Base-by-base conservation (phyloP, 2,888 invertebrate species). In the Octonoba sinensis region DNA sequence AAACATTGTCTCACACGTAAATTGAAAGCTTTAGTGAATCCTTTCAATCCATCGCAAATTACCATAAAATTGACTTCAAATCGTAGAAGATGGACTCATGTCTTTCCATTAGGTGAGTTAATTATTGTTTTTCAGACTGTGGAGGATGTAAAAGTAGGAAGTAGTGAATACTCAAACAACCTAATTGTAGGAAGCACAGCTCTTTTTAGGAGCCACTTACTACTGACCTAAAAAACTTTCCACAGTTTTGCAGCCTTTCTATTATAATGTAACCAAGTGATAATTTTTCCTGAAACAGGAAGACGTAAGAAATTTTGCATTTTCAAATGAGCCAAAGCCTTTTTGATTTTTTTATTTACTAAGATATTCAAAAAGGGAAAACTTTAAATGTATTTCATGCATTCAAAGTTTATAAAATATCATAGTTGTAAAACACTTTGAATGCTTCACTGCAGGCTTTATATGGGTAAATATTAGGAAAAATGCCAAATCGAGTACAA, bases 41-140 rank as follows among this genome's bases (percentile, higher is more conserved):
- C 99, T 0, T 99, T 99, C 88, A 97, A 97, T 88, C 99, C 99
- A 0, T 97, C 97, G 0, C 96, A 97, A 88, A 96, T 99, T 74
- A 96, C 96, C 47, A 96, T 97, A 85, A 97, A 97, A 89, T 90
- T 97, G 64, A 98, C 97, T 0, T 97, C 97, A 70, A 97, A 97
- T 88, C 91, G 98, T 65, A 90, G 98, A 47, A 91, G 99, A 76
- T 99, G 99, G 99, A 97, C 97, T 0, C 99, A 99, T 89, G 98
- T 98, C 86, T 99, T 99, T 89, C 99, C 99, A 1, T 95, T 95
- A 91, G 93, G 93, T 92, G 86, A 73, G 66, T 57, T 57, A 20
- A 4, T n/a, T 60, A 24, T 60, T 27, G 16, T 20, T 59, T 18
- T 59, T 4, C 1, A 4, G 16, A 1, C 8, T 16, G 2, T 6